Evolutionary conservation across 2,797 vertebrate species (phyloP).

Genomic region (Cryptoblepharus egeriae): DNA sequence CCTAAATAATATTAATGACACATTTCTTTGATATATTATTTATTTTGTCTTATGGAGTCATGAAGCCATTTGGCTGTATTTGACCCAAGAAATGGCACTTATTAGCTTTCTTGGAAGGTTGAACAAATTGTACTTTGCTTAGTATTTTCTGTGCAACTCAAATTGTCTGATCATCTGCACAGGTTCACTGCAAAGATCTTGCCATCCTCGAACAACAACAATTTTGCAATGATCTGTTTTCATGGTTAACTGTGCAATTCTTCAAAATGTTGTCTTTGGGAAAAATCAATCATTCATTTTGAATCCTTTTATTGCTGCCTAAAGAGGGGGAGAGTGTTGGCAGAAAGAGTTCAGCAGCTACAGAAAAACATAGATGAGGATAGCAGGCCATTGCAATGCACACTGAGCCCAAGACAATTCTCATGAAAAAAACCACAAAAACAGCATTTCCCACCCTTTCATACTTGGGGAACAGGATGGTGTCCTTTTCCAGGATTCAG

Average conservation of each 20-base stretch:
- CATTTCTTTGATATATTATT: neutral
- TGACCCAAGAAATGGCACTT: neutral
- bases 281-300: slow-evolving; percentile 26
- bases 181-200: neutral
- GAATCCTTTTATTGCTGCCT: slow-evolving; percentile 19
- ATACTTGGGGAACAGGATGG: neutral
- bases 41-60: neutral
- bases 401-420: neutral
- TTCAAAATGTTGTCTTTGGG: slow-evolving; percentile 12
- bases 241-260: slow-evolving; percentile 10
- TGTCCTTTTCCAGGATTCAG: neutral
- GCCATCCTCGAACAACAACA: slow-evolving; percentile 9
- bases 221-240: slow-evolving; percentile 14
- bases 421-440: neutral
- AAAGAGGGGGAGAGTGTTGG: neutral
- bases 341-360: neutral
- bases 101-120: neutral
- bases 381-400: neutral
- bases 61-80: neutral
- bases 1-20: neutral
- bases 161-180: neutral
- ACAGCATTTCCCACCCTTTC: neutral
- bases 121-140: neutral
- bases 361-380: neutral
- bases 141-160: neutral